Base-by-base conservation (phyloP, 2,888 invertebrate genomes). In the Aethes cnicana region DNA sequence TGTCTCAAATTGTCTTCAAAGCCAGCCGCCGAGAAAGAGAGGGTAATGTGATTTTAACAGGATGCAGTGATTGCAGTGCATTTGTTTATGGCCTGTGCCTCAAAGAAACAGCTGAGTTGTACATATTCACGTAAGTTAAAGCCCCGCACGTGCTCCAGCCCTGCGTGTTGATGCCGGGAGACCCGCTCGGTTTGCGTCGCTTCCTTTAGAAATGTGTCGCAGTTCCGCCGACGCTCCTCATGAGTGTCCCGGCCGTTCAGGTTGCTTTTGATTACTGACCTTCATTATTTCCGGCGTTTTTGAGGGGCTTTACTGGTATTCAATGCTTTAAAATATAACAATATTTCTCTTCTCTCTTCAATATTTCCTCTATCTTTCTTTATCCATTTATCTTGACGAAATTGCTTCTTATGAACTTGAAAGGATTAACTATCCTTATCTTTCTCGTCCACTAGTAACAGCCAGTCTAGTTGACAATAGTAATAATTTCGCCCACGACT, bases 181-280 rank as follows among this genome's bases (percentile, higher is more conserved):
- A 17, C 18, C 8, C 26, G 41, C 26, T 28, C 16, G 14, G 23
- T 39, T 28, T 36, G 35, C 14, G n/a, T 8, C 25, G 25, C 50
- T 30, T 37, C 44, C 44, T 32, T 44, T 30, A 37, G 37, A 37
- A 44, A 37, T 42, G 26, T 35, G 28, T 36, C 17, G 44, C 32
- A 37, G 44, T 49, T 49, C 49, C 49, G 43, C 23, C 25, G 25
- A n/a, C 18, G 42, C 28, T 49, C 23, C 37, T 52, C 44, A 52
- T 52, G 37, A 44, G 44, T 44, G 17, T 44, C 23, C 32, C 44
- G 18, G 9, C 35, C 43, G 23, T 44, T 52, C 32, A 16, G 44
- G 39, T 52, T 20, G 37, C 44, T 26, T 52, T 52, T 52, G 50
- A 52, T 44, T 44, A 32, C 50, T 32, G 44, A 14, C 50, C 44